Evolutionary conservation across 2,888 invertebrate genomes (phyloP).

Genomic region (Eilema depressum): DNA sequence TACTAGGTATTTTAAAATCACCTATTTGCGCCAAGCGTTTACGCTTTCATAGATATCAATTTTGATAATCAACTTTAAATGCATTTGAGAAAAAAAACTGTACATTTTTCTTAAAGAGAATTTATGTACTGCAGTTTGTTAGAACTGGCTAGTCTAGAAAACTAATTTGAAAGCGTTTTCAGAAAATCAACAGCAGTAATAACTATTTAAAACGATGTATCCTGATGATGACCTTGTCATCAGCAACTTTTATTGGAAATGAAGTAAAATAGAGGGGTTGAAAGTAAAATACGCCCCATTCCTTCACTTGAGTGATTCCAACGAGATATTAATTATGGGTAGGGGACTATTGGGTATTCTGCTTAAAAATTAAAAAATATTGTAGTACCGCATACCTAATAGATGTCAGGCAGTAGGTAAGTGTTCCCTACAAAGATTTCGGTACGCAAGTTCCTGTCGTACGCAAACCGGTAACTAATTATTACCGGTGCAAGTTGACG

Average conservation of each 20-base stretch:
- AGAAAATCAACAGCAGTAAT: background rate
- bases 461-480: background rate
- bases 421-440: background rate
- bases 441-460: background rate
- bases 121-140: constrained; percentile 20
- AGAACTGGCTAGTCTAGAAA: background rate
- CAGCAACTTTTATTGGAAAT: background rate
- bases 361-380: background rate
- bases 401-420: background rate
- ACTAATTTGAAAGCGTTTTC: background rate
- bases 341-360: background rate
- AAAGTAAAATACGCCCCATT: background rate
- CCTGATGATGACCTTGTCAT: background rate
- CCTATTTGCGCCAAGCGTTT: background rate
- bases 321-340: background rate
- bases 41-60: constrained; percentile 21
- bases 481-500: background rate
- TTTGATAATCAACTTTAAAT: constrained; percentile 18
- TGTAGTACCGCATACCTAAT: background rate
- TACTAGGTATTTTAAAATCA: no score
- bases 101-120: constrained; percentile 16
- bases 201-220: background rate
- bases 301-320: background rate
- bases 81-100: constrained; percentile 12
- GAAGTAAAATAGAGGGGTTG: background rate